These are phyloP conservation scores for Lysiphlebus fabarum DNA, from an alignment of 1,140 invertebrate species.

Conservation along the genomic window DNA sequence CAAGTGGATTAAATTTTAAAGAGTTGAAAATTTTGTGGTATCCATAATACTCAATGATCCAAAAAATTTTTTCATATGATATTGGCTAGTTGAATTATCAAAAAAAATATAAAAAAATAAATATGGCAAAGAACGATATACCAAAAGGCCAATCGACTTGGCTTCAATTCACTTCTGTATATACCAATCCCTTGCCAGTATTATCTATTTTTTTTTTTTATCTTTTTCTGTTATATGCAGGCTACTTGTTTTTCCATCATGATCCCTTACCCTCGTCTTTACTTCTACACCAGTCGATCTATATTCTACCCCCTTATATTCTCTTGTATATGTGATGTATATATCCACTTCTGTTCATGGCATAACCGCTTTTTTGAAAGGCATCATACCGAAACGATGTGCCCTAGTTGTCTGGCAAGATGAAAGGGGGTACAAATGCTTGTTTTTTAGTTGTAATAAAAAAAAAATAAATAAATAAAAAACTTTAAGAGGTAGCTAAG, in stretches of 20 bases:
- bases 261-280: not conserved
- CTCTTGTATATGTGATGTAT: not conserved
- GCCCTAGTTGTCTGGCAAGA: constrained; percentile 21
- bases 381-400: constrained; percentile 9
- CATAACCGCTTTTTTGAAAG: constrained; percentile 13
- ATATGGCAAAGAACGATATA: not conserved
- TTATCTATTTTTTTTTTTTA: constrained; percentile 5
- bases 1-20: not conserved
- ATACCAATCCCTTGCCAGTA: not conserved
- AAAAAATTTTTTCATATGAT: constrained; percentile 18
- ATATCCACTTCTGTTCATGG: constrained; percentile 17
- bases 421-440: constrained; percentile 19
- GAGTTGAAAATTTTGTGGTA: constrained; percentile 10
- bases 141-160: constrained; percentile 17
- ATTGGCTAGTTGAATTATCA: constrained; percentile 12
- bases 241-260: constrained; percentile 7
- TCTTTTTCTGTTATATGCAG: constrained; percentile 16
- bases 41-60: constrained; percentile 13
- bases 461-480: not conserved
- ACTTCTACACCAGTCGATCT: no score
- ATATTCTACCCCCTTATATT: no score
- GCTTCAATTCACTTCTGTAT: not conserved
- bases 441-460: constrained; percentile 18
- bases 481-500: not conserved
- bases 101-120: constrained; percentile 8